Evolutionary conservation across 2,113 vertebrate genomes (phyloP).

Genomic region (Aptenodytes forsteri): DNA sequence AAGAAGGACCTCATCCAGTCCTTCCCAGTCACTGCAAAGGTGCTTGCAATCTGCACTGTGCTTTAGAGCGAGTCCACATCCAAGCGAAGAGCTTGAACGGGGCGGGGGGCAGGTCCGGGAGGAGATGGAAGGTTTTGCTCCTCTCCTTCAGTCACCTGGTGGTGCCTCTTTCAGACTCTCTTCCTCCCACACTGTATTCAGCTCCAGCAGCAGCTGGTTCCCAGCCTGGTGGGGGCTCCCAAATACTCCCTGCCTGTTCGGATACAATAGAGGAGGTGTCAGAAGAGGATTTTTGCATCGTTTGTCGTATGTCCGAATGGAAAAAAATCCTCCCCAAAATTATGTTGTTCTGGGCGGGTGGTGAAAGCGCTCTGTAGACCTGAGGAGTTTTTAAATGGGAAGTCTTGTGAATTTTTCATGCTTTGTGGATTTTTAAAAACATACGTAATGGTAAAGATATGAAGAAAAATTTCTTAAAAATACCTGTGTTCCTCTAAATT

Average conservation of each 20-base stretch:
- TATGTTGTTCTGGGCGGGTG: background rate
- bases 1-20: background rate
- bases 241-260: background rate
- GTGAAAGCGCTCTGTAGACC: background rate
- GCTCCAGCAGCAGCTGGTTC: background rate
- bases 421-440: background rate
- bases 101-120: background rate
- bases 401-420: background rate
- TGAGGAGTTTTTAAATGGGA: background rate
- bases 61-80: background rate
- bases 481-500: background rate
- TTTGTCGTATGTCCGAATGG: background rate
- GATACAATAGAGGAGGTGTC: background rate
- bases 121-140: background rate
- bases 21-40: background rate
- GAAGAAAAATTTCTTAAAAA: background rate
- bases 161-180: background rate
- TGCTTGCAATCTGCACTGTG: background rate
- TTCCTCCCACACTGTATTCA: background rate
- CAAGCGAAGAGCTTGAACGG: background rate
- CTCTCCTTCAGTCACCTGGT: background rate
- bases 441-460: background rate
- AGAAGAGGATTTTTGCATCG: background rate
- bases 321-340: background rate
- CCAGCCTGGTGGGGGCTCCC: background rate